Conservation (phyloP, 2,113 vertebrate genomes). For the Xyrauchen texanus region DNA sequence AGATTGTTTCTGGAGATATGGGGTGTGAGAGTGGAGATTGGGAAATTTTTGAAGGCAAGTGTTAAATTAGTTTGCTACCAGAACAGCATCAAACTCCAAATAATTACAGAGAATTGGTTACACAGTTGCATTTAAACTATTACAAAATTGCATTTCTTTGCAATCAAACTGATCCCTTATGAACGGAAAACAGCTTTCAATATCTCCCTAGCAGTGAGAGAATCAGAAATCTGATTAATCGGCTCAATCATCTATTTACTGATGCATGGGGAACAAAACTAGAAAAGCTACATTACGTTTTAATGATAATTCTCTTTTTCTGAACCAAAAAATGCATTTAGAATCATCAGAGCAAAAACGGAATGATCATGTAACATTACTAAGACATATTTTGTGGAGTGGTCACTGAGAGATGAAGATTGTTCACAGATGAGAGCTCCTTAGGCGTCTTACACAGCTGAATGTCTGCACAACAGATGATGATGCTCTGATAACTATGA, state of each 20-base stretch:
- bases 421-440: neutral
- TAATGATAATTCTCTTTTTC: conserved; percentile 46
- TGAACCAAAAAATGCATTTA: conserved; percentile 25
- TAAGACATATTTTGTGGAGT: neutral
- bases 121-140: conserved; percentile 33
- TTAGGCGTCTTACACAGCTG: neutral
- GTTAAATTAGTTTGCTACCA: conserved; percentile 72
- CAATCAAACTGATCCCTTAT: conserved; percentile 28
- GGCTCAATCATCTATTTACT: conserved; percentile 26
- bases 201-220: conserved; percentile 16
- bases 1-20: conserved; percentile 72
- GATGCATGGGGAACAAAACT: neutral
- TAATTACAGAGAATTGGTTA: conserved; percentile 36
- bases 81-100: conserved; percentile 66
- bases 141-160: conserved; percentile 21
- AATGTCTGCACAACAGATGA: conserved; percentile 6
- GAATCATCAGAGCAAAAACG: conserved; percentile 1
- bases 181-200: conserved; percentile 27
- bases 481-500: neutral
- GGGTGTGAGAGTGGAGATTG: conserved; percentile 62
- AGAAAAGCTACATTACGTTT: conserved; percentile 23
- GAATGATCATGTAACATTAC: conserved; percentile 16
- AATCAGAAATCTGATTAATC: conserved; percentile 39
- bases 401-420: neutral
- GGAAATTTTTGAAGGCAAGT: conserved; percentile 68